Evolutionary conservation across 2,888 invertebrate species (phyloP).

Genomic region (Lathronympha strigana): DNA sequence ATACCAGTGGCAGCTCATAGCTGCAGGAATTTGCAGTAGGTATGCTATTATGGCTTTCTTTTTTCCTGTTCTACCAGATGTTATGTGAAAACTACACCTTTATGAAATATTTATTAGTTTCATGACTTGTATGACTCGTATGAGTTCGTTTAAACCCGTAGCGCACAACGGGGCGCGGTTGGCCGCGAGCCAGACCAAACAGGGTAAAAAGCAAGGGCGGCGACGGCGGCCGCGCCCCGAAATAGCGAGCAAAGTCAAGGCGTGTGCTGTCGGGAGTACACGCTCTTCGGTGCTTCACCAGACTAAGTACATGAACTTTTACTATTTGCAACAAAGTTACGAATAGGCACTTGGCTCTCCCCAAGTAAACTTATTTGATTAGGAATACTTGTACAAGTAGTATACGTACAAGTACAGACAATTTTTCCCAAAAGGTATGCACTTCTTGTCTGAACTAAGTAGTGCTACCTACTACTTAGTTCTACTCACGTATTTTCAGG

Average conservation of each 20-base stretch:
- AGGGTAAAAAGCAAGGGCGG: slow-evolving; percentile 80
- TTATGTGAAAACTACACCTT: slow-evolving; percentile 20
- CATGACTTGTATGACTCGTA: slow-evolving; percentile 28
- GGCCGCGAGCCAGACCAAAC: slow-evolving; percentile 78
- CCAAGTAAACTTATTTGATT: too few species aligned
- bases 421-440: neutral
- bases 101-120: slow-evolving; percentile 30
- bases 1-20: neutral
- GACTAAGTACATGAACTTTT: slow-evolving; percentile 9
- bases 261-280: slow-evolving; percentile 61
- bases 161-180: slow-evolving; percentile 70
- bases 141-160: slow-evolving; percentile 34
- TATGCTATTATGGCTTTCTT: slow-evolving; percentile 15
- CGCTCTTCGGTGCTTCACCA: slow-evolving; percentile 49
- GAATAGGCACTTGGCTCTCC: neutral
- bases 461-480: too few species aligned
- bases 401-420: too few species aligned
- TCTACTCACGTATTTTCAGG: too few species aligned
- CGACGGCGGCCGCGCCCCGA: slow-evolving; percentile 76
- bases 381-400: too few species aligned
- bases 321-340: slow-evolving; percentile 4
- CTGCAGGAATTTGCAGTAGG: slow-evolving; percentile 10
- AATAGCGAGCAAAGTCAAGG: slow-evolving; percentile 83
- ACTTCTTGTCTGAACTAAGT: too few species aligned
- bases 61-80: slow-evolving; percentile 13